Base-by-base conservation (phyloP, 2,113 vertebrate species). In the Actenoides hombroni region DNA sequence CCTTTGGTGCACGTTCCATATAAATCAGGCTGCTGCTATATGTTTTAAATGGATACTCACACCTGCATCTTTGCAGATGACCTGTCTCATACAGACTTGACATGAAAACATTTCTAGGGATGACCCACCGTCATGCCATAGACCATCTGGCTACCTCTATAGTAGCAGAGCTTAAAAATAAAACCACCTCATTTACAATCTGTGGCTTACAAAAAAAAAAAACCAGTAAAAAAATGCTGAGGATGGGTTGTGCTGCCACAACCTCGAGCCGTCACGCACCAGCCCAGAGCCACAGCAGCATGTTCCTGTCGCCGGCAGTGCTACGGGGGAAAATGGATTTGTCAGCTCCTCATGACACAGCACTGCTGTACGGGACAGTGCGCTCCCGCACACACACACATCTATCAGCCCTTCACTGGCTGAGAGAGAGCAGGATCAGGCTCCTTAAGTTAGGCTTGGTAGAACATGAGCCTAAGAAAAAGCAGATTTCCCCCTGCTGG, bases 141-240 rank as follows among this genome's bases (percentile, higher is more conserved):
- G 94, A 73, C 87, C 93, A 93, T 75, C 93, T 94, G 90, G 67
- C 56, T 80, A 83, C 79, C 56, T 78, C 79, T 59, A 3, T 33
- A 67, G 63, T 49, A 64, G 37, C 57, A 49, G 24, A 64, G 74
- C 61, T 95, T 64, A 79, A 68, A 87, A 90, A 86, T 8, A 18
- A 93, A 90, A 56, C 63, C 56, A 25, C 54, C 65, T 57, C 71
- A 74, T 88, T 93, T 39, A 59, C 4, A 18, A 91, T 85, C 71
- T 60, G 79, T 33, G 48, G n/a, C 28, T 77, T 49, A 48, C 23
- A 46, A 74, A 57, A 67, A 59, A 83, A n/a, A 67, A 40, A 14
- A 20, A 69, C 13, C 11, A 64, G 13, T 21, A 77, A 39, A 5
- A 37, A 20, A 67, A 61, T 31, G 61, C 25, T 31, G 54, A 57